Conservation (phyloP, 37 sponge, comb jelly and placozoan species). For the Spongilla lacustris region DNA sequence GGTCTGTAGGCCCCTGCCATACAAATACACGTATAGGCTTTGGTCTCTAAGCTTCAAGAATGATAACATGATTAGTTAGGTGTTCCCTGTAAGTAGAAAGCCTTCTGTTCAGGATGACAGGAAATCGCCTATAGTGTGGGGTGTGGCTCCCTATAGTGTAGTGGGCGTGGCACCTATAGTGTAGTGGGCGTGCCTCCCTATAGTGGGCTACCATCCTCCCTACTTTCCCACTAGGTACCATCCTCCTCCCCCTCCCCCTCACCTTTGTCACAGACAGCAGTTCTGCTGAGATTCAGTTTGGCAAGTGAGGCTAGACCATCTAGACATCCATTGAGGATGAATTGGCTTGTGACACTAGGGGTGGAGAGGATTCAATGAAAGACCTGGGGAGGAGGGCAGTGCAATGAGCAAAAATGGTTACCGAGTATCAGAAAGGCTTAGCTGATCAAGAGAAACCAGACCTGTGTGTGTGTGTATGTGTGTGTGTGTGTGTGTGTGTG, state of each 20-base stretch:
- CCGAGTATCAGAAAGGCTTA: constrained; percentile 50
- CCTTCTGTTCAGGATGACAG: no score
- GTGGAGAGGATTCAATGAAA: neutral
- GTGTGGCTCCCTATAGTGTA: no score
- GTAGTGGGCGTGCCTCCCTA: no score
- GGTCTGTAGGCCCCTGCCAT: no score
- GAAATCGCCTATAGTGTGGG: no score
- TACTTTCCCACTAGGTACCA: neutral
- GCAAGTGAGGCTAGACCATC: constrained; percentile 12
- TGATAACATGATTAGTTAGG: no score
- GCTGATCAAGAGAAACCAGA: constrained; percentile 16
- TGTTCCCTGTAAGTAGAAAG: no score
- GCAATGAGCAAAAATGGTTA: neutral
- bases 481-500: neutral
- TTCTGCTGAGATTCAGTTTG: constrained; percentile 66
- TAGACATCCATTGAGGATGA: constrained; percentile 40
- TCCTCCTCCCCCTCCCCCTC: neutral
- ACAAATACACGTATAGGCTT: no score
- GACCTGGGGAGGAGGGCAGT: neutral
- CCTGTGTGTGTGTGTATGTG: neutral
- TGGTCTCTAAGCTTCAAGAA: no score
- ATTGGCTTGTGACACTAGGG: constrained; percentile 59
- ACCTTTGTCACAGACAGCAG: constrained; percentile 65
- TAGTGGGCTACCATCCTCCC: no score
- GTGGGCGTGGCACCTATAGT: no score